A percentile compares a stretch with the other conserved stretches of the same genome.
Conservation (phyloP, 2,888 invertebrate genomes). For the Eupithecia abbreviata region DNA sequence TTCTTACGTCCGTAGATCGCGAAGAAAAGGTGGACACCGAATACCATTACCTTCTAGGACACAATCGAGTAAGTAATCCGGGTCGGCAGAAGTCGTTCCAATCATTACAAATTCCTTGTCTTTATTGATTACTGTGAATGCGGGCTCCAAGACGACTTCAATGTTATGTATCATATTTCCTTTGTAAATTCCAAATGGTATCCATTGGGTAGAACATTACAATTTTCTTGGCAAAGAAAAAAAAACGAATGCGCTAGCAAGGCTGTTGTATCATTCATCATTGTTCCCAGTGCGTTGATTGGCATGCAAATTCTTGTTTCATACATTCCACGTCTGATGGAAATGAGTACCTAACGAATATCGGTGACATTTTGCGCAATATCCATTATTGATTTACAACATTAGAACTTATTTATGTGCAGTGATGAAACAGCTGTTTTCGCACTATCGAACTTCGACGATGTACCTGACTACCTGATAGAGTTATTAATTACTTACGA, state of each 20-base stretch:
- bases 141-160: constrained; percentile 16
- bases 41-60: constrained; percentile 92
- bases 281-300: constrained; percentile 68
- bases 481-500: constrained; percentile 48
- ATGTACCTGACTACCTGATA: constrained; percentile 39
- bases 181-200: constrained; percentile 12
- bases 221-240: constrained; percentile 38
- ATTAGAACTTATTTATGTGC: constrained; percentile 72
- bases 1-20: constrained; percentile 95
- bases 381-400: constrained; percentile 78
- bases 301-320: constrained; percentile 67
- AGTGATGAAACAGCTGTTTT: constrained; percentile 81
- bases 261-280: constrained; percentile 65
- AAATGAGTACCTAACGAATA: constrained; percentile 69
- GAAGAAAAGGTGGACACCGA: constrained; percentile 95
- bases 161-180: constrained; percentile 5
- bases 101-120: constrained; percentile 56
- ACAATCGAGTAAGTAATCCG: constrained; percentile 89
- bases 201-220: constrained; percentile 15
- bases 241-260: constrained; percentile 50
- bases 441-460: constrained; percentile 43
- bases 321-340: constrained; percentile 57
- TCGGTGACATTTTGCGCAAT: constrained; percentile 82
- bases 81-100: constrained; percentile 75
- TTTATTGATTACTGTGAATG: constrained; percentile 45